Percentiles rank a stretch among this genome's conserved stretches.
phyloP scores from a whole-genome alignment of 2,113 vertebrate species.

The Etheostoma cragini region DNA sequence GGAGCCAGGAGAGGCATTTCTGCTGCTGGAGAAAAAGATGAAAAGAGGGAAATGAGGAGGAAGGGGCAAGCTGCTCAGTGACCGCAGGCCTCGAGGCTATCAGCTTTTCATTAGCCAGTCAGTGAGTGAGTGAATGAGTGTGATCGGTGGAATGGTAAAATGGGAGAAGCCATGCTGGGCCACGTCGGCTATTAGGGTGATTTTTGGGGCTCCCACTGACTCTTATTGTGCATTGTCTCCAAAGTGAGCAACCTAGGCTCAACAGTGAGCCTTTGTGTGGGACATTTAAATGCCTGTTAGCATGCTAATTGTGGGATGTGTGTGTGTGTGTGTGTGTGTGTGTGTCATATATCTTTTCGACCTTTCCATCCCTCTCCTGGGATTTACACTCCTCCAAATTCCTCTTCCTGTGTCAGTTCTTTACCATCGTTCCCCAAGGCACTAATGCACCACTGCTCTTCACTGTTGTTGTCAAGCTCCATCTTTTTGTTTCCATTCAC shows the following conservation, averaged over 20 bases:
- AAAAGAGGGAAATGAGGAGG: constrained; percentile 55
- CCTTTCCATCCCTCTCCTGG: constrained; percentile 37
- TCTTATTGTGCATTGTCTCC: constrained; percentile 77
- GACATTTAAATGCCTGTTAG: constrained; percentile 76
- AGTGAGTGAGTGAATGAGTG: constrained; percentile 72
- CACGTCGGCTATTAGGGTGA: constrained; percentile 63
- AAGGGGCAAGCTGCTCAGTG: constrained; percentile 57
- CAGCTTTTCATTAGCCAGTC: constrained; percentile 70
- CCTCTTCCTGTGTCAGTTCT: constrained; percentile 21
- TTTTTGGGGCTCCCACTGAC: constrained; percentile 71
- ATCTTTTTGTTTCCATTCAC: constrained; percentile 38
- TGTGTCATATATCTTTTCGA: constrained; percentile 23
- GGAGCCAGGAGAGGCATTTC: constrained; percentile 48
- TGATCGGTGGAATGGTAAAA: constrained; percentile 57
- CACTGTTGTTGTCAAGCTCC: constrained; percentile 5
- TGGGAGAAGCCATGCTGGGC: constrained; percentile 60
- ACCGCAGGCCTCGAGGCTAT: constrained; percentile 66
- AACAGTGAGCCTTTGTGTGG: constrained; percentile 78
- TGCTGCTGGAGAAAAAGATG: constrained; percentile 49
- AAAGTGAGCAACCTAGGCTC: constrained; percentile 56
- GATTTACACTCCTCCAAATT: constrained; percentile 42
- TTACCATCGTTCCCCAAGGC: constrained; percentile 38
- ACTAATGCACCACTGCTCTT: constrained; percentile 37
- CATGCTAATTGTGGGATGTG: constrained; percentile 78
- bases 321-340: constrained; percentile 48